Conservation (phyloP, 2,888 invertebrate species). For the Osedax fenrisi region DNA sequence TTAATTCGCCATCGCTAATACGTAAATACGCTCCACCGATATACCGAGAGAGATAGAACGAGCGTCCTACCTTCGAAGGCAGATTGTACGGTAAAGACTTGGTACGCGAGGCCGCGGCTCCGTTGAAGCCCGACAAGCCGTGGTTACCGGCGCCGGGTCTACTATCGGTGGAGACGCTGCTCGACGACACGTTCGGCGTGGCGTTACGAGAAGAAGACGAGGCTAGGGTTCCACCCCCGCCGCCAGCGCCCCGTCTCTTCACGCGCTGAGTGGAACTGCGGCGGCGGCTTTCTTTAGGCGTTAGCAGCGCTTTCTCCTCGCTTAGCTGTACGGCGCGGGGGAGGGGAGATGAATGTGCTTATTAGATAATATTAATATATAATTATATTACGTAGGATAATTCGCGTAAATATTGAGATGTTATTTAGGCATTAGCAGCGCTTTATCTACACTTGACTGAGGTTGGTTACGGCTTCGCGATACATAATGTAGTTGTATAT, state of each 20-base stretch:
- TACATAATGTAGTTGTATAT: no score
- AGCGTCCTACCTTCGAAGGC: neutral
- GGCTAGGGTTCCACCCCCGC: neutral
- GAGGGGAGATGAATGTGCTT: no score
- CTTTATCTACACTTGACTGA: no score
- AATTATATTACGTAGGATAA: no score
- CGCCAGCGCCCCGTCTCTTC: neutral
- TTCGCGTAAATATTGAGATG: no score
- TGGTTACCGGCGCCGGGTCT: neutral
- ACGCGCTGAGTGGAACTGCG: neutral
- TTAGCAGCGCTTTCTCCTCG: neutral
- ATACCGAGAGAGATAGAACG: no score
- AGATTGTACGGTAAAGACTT: neutral
- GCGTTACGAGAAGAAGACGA: neutral
- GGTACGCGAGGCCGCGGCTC: neutral
- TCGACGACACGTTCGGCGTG: neutral
- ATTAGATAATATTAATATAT: no score
- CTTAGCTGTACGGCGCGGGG: neutral
- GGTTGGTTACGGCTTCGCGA: no score
- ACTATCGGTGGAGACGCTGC: neutral
- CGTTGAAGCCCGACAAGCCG: no score
- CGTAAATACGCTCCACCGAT: no score
- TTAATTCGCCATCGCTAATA: no score
- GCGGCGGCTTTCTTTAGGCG: neutral
- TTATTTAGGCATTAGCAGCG: no score